phyloP scores from a whole-genome alignment of 92 coral and sea anemone genomes.

The Parazoanthus darwini region DNA sequence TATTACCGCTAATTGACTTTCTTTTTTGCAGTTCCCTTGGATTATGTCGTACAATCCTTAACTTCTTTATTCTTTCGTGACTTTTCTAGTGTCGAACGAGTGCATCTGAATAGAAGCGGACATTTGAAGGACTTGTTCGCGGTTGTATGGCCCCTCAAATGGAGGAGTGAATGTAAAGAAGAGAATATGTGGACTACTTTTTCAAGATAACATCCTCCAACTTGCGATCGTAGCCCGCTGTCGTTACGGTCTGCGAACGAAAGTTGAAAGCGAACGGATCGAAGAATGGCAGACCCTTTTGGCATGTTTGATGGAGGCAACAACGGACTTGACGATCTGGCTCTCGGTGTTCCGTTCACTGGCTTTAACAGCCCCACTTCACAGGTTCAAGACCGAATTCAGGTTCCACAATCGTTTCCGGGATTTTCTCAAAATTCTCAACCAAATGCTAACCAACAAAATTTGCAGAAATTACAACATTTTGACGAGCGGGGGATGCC shows the following conservation, averaged over 20 bases:
- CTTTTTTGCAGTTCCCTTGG: conserved; percentile 80
- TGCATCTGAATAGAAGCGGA: conserved; percentile 57
- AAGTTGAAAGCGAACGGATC: conserved; percentile 16
- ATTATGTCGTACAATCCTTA: conserved; percentile 80
- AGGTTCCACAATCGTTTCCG: conserved; percentile 72
- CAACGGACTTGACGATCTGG: conserved; percentile 76
- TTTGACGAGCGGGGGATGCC: conserved; percentile 78
- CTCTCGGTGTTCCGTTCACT: conserved; percentile 67
- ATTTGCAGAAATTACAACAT: conserved; percentile 66
- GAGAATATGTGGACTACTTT: conserved; percentile 34
- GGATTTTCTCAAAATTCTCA: conserved; percentile 74
- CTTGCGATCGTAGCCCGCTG: conserved; percentile 22
- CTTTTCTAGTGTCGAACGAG: conserved; percentile 72
- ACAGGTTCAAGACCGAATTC: conserved; percentile 75
- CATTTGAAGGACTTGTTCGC: conserved; percentile 38
- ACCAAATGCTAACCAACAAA: conserved; percentile 68
- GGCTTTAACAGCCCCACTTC: conserved; percentile 73
- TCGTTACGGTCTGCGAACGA: conserved; percentile 43
- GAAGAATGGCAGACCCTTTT: conserved; percentile 87
- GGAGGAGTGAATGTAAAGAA: conserved; percentile 18
- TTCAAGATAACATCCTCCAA: conserved; percentile 37
- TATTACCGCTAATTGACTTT: conserved; percentile 95
- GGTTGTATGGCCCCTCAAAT: conserved; percentile 39
- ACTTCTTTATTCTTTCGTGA: conserved; percentile 79
- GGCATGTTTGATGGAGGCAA: conserved; percentile 87